A percentile compares a stretch with the other conserved stretches of the same genome.
These are phyloP conservation scores for Odocoileus hemionus DNA, from an alignment of 2,113 vertebrate species.

Conservation along the genomic window DNA sequence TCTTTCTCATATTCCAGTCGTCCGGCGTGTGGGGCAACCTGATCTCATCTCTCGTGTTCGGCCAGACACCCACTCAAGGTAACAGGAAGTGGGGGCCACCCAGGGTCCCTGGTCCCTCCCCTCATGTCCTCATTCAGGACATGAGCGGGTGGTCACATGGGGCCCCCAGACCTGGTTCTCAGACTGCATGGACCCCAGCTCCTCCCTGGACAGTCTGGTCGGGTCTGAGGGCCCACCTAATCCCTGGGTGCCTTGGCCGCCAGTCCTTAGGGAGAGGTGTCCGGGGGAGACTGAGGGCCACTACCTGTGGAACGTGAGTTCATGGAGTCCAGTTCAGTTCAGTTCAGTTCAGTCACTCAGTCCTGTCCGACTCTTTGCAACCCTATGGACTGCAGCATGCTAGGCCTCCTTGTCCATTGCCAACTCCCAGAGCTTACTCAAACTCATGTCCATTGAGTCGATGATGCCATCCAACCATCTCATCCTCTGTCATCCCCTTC, in stretches of 20 bases:
- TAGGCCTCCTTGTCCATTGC: not conserved
- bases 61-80: slow-evolving; percentile 85
- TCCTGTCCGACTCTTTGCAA: fast-evolving
- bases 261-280: fast-evolving
- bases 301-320: fast-evolving
- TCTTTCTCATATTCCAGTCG: slow-evolving; percentile 96
- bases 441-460: not conserved
- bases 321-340: not conserved
- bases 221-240: not conserved
- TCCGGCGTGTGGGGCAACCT: slow-evolving; percentile 95
- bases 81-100: not conserved
- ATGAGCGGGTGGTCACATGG: fast-evolving
- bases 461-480: not conserved
- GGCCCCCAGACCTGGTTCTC: not conserved
- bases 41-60: slow-evolving; percentile 93
- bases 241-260: not conserved
- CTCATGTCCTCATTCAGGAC: fast-evolving
- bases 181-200: not conserved
- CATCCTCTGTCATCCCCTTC: not conserved
- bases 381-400: fast-evolving
- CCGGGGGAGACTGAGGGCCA: not conserved
- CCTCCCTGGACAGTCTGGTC: fast-evolving
- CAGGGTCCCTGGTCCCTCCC: fast-evolving
- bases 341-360: not conserved
- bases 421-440: not conserved